Base-by-base conservation (phyloP, 2,888 invertebrate species). In the Eudemis profundana region DNA sequence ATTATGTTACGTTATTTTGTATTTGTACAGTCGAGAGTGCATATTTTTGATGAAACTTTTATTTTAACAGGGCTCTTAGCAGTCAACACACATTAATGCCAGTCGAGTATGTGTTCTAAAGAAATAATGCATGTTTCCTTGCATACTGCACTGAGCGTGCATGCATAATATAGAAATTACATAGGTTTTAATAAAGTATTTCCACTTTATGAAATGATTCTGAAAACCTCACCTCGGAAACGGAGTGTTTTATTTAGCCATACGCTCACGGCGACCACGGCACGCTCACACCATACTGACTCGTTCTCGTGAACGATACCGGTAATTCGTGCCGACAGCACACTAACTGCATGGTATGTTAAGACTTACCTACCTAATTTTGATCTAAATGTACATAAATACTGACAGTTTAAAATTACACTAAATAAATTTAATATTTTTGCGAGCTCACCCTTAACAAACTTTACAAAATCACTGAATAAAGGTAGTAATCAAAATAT, bases 31-130 rank as follows among this genome's bases (percentile, higher is more conserved):
- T 83, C 82, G 82, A 75, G 87, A 84, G 86, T 89, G 87, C 89
- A 87, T 86, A 87, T 85, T 87, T 89, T 87, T 91, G 87, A 91
- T 85, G 80, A 83, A 82, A 83, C 79, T 89, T 92, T 92, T 91
- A 86, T 91, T 90, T 90, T 90, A 85, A 91, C 91, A 92, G 92
- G 92, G 91, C 91, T 91, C 89, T 92, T 91, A 92, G 92, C 92
- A 91, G 92, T 91, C 92, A 91, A 90, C 91, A 91, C 90, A 89
- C 91, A 90, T 90, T 92, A 90, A 89, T 91, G 90, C 92, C 92
- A 90, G 91, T 92, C 90, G 92, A 92, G 92, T 92, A 92, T 91
- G 92, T 92, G 86, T 84, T 82, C 86, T 84, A 84, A 84, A 79
- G 78, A 85, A 87, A 87, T 91, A 91, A 91, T 91, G 91, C 91